Conservation (phyloP, 2,113 vertebrate genomes). For the Hypomesus transpacificus region DNA sequence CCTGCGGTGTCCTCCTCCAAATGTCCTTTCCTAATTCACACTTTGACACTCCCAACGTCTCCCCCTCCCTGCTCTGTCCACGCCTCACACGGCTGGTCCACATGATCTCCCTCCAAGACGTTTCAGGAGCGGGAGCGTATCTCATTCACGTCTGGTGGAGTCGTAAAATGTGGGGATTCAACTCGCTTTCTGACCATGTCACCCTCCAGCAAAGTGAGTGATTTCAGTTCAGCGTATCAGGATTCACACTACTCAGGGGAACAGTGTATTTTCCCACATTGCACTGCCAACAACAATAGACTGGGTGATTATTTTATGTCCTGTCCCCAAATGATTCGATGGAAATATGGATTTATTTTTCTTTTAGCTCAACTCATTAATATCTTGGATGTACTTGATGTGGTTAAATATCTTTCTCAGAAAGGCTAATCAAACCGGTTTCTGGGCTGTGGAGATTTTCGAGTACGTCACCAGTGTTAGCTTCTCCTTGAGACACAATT, state of each 20-base stretch:
- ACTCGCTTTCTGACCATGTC: neutral
- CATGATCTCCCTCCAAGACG: neutral
- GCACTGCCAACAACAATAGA: constrained; percentile 2
- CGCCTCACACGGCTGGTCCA: neutral
- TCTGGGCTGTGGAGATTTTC: too few relatives aligned
- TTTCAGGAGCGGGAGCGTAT: too few relatives aligned
- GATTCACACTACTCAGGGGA: neutral
- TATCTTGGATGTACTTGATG: neutral
- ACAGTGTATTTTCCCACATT: neutral
- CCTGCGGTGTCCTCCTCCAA: neutral
- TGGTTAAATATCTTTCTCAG: neutral
- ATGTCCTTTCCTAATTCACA: neutral
- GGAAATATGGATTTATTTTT: neutral
- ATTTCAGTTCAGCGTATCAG: neutral
- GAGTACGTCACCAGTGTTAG: too few relatives aligned
- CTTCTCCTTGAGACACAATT: too few relatives aligned
- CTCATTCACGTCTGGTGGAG: too few relatives aligned
- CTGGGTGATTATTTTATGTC: neutral
- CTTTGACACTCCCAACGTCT: neutral
- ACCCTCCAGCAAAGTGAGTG: neutral
- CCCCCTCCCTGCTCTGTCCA: neutral
- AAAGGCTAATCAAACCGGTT: neutral
- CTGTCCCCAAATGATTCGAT: neutral
- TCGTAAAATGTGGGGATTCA: neutral
- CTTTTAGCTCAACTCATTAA: neutral